These are phyloP conservation scores for Cranoglanis bouderius DNA, from an alignment of 2,113 vertebrate species.

Conservation along the genomic window DNA sequence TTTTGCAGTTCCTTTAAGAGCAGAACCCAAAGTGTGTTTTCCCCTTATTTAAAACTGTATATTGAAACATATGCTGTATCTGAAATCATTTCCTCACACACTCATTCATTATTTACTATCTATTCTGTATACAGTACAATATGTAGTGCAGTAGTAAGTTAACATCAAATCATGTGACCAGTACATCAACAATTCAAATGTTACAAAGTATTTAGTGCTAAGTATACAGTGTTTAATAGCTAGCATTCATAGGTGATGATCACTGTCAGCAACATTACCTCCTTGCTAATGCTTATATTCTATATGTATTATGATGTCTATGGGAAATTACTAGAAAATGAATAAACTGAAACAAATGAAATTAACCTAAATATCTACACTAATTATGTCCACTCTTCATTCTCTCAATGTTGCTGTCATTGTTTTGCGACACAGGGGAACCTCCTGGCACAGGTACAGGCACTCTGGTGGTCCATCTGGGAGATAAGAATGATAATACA, in stretches of 20 bases:
- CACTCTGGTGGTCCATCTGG: slow-evolving; percentile 72
- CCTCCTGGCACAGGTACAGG: slow-evolving; percentile 71
- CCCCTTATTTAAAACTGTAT: background rate
- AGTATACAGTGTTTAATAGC: too few species aligned
- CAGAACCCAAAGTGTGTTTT: background rate
- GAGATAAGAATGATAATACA: slow-evolving; percentile 72
- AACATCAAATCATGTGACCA: too few species aligned
- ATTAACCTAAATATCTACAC: background rate
- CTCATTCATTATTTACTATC: background rate
- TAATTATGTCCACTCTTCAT: background rate
- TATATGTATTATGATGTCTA: background rate
- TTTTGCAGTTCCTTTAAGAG: background rate
- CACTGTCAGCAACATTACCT: background rate
- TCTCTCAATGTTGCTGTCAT: background rate
- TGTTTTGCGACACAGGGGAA: slow-evolving; percentile 60
- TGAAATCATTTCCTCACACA: background rate
- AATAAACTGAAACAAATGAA: background rate
- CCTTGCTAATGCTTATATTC: background rate
- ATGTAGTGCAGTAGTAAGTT: too few species aligned
- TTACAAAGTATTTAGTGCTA: too few species aligned
- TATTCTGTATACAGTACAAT: background rate
- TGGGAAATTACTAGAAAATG: background rate
- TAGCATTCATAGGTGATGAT: background rate
- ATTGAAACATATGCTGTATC: background rate
- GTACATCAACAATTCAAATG: too few species aligned